A percentile compares a stretch with the other conserved stretches of the same genome.
Conservation (phyloP, 2,113 vertebrate species). For the Acanthisitta chloris region DNA sequence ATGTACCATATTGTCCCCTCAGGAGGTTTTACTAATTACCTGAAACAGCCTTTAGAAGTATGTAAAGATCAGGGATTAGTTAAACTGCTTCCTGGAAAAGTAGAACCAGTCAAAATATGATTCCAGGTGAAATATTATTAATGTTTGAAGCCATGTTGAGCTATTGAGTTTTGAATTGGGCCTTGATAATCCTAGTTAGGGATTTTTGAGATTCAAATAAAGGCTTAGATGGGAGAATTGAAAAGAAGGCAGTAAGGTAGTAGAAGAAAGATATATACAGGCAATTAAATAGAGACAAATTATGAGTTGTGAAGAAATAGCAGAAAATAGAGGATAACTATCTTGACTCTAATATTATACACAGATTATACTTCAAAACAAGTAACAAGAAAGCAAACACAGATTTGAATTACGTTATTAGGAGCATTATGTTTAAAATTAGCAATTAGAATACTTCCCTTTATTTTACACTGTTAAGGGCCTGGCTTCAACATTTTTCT, state of each 20-base stretch:
- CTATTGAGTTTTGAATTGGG: background rate
- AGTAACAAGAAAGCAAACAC: background rate
- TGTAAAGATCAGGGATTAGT: background rate
- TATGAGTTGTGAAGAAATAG: background rate
- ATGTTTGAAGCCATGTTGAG: background rate
- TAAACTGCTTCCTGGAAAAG: background rate
- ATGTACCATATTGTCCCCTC: background rate
- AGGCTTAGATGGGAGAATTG: background rate
- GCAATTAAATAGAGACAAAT: background rate
- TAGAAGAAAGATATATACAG: background rate
- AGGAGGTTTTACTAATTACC: background rate
- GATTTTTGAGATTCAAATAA: background rate
- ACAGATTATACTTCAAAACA: background rate
- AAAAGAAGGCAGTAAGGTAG: background rate
- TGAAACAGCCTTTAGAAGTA: background rate
- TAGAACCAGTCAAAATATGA: background rate
- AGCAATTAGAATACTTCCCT: background rate
- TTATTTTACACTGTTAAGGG: background rate
- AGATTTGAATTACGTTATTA: background rate
- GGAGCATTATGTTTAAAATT: background rate
- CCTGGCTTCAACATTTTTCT: background rate
- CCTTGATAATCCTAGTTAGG: background rate
- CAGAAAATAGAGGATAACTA: background rate
- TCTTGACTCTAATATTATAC: background rate
- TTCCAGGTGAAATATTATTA: background rate